Evolutionary conservation across 2,113 vertebrate species (phyloP), one percentile per base, ranked within the genome.

Genomic region (Cygnus buccinator): DNA sequence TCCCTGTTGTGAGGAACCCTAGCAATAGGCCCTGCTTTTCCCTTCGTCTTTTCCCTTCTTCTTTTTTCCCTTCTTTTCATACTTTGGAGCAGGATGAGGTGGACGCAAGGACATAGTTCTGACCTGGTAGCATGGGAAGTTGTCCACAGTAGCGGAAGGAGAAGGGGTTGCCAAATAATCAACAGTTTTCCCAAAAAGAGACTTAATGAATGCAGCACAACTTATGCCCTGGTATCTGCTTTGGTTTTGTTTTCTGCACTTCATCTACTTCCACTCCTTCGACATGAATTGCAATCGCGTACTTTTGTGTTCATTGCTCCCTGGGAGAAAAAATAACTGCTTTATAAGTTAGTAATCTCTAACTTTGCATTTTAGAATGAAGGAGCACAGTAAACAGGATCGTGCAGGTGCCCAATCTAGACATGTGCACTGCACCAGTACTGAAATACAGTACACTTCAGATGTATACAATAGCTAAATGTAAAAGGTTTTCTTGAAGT

Each of bases 181-280:
- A 35, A 46, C 41, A 3, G 16, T 43, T 43, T 22, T 44, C 63
- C 68, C 63, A 37, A 19, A 18, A 41, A 52, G 17, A 16, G 2
- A 9, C 25, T 50, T 28, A 5, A n/a, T 13, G 43, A 41, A 17
- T 6, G 25, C 55, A 43, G 39, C 35, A 31, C 44, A 21, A 3
- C 7, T 43, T 31, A 5, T 1, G 41, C 31, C 55, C 44, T 70
- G 43, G 3, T 0, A 3, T 35, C 31, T 8, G 3, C n/a, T 33
- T 22, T 13, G 22, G 71, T 17, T 58, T 48, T 39, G 26, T 39
- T 75, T n/a, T 41, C 28, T 35, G 55, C 20, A 20, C 63, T 8
- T 41, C 41, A 18, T 20, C 33, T 46, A 10, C 29, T 48, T 29
- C 41, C 63, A 35, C 31, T 35, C 31, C 54, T 29, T 35, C 72